Conservation (phyloP, 1,140 invertebrate species). For the Ostrea edulis region DNA sequence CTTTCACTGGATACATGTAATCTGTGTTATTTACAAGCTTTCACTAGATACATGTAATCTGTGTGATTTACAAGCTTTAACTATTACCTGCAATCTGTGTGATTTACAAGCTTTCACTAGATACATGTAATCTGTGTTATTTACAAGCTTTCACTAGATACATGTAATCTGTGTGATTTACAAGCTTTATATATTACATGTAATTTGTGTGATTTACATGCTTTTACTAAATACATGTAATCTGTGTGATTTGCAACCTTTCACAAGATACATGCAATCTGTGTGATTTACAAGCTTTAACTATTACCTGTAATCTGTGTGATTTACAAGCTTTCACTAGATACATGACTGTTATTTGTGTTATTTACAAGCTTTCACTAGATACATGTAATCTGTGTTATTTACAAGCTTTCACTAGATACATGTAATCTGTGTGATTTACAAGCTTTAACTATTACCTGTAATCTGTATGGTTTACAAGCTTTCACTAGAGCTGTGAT, state of each 20-base stretch:
- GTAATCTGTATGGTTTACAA: conserved; percentile 94
- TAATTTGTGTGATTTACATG: conserved; percentile 94
- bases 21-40: not conserved
- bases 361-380: not conserved
- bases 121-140: not conserved
- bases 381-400: not conserved
- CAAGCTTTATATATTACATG: conserved; percentile 82
- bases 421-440: not conserved
- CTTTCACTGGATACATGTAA: not conserved
- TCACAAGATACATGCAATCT: not conserved
- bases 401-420: not conserved
- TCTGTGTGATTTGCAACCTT: not conserved
- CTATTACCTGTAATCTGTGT: conserved; percentile 5
- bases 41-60: not conserved
- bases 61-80: not conserved
- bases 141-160: not conserved
- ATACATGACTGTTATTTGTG: not conserved
- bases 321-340: not conserved
- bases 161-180: not conserved
- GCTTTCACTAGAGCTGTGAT: conserved; percentile 93
- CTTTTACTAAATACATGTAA: conserved; percentile 85
- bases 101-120: not conserved
- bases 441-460: conserved; percentile 81
- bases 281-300: not conserved
- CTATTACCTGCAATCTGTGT: not conserved